phyloP scores from a whole-genome alignment of 2,888 invertebrate species.

The Artemia sinica region DNA sequence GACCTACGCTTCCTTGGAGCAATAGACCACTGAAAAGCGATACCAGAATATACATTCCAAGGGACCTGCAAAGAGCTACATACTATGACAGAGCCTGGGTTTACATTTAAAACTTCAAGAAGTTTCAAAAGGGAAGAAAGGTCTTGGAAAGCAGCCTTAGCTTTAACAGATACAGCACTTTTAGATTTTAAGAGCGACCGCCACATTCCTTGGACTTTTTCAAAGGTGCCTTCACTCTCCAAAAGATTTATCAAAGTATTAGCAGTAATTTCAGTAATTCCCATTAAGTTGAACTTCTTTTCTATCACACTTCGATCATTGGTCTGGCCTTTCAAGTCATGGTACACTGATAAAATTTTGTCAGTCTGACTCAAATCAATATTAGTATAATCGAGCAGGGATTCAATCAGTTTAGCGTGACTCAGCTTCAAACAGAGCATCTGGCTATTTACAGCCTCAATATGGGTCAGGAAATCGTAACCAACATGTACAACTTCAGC shows the following conservation, averaged over 20 bases:
- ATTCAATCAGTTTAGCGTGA: not conserved
- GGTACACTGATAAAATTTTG: not conserved
- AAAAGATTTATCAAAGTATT: constrained; percentile 5
- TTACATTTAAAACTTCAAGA: constrained; percentile 14
- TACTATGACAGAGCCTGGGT: constrained; percentile 42
- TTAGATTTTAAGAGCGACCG: constrained; percentile 15
- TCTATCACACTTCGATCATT: constrained; percentile 5
- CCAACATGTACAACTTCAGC: not conserved
- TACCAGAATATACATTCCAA: constrained; percentile 45
- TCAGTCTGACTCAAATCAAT: constrained; percentile 3
- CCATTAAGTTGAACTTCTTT: not conserved
- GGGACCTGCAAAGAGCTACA: constrained; percentile 44
- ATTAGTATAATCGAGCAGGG: constrained; percentile 2
- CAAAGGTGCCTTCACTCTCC: constrained; percentile 10
- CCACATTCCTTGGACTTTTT: constrained; percentile 14
- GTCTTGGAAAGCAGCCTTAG: not conserved
- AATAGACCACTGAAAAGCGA: constrained; percentile 48
- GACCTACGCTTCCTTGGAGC: constrained; percentile 40
- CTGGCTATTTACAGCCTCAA: not conserved
- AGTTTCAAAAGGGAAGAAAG: not conserved
- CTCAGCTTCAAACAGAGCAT: constrained; percentile 47
- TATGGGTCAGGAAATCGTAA: not conserved
- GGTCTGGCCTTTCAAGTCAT: constrained; percentile 5
- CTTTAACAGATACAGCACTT: constrained; percentile 13
- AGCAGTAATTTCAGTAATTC: not conserved